phyloP scores from a whole-genome alignment of 1,140 invertebrate species.

The Lucilia sericata region DNA sequence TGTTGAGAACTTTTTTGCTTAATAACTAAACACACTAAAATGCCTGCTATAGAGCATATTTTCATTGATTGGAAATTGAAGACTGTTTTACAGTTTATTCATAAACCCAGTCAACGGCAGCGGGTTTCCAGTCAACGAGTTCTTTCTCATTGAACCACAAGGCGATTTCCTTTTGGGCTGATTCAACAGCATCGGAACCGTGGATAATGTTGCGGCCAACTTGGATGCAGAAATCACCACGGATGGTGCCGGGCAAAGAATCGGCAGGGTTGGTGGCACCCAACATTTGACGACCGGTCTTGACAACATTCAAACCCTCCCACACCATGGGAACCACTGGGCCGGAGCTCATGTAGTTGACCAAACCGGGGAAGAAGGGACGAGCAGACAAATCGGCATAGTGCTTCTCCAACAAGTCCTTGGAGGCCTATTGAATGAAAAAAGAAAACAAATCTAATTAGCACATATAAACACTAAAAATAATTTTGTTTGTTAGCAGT shows the following conservation, averaged over 20 bases:
- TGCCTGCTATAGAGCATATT: slow-evolving; percentile 39
- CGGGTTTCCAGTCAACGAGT: slow-evolving; percentile 84
- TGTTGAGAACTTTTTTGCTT: slow-evolving; percentile 44
- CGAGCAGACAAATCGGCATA: slow-evolving; percentile 89
- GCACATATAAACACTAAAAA: background rate
- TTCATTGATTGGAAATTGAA: background rate
- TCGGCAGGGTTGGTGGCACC: slow-evolving; percentile 96
- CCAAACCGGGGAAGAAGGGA: slow-evolving; percentile 93
- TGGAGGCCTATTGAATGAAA: slow-evolving; percentile 73
- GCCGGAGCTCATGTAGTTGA: slow-evolving; percentile 97
- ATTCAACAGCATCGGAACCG: slow-evolving; percentile 95
- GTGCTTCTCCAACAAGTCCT: slow-evolving; percentile 86
- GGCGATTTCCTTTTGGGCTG: slow-evolving; percentile 94
- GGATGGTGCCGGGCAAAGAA: slow-evolving; percentile 90
- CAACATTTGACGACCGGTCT: slow-evolving; percentile 94
- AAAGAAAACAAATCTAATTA: slow-evolving; percentile 9
- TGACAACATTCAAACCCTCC: slow-evolving; percentile 96
- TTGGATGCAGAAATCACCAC: slow-evolving; percentile 95
- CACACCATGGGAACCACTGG: slow-evolving; percentile 99
- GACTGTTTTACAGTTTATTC: slow-evolving; percentile 72
- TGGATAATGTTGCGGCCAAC: slow-evolving; percentile 97
- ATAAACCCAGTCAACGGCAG: slow-evolving; percentile 87
- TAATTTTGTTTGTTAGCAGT: background rate
- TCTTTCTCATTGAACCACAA: slow-evolving; percentile 96
- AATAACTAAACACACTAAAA: slow-evolving; percentile 42